phyloP scores from a whole-genome alignment of 1,140 invertebrate genomes.

The Drosophila nebulosa region DNA sequence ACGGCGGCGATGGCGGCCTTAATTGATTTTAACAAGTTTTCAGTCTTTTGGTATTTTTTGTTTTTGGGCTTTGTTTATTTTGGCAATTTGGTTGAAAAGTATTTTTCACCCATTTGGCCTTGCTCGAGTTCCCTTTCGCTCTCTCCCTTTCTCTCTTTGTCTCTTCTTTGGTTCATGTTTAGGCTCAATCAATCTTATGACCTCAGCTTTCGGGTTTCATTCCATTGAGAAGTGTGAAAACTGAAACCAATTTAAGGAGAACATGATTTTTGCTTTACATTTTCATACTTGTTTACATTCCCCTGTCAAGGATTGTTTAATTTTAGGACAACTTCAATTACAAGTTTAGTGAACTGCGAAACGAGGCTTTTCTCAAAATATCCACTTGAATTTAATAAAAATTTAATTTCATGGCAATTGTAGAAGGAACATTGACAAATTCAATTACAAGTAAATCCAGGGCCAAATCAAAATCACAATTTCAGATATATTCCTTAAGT shows the following conservation, averaged over 20 bases:
- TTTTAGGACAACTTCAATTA: constrained; percentile 43
- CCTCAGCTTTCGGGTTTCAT: constrained; percentile 27
- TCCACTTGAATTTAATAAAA: constrained; percentile 21
- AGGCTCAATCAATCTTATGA: constrained; percentile 59
- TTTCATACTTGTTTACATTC: constrained; percentile 30
- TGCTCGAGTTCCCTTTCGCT: constrained; percentile 1
- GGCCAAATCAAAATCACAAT: constrained; percentile 8
- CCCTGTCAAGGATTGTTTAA: constrained; percentile 6
- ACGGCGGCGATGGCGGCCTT: constrained; percentile 27
- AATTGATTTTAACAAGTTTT: constrained; percentile 68
- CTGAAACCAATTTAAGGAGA: constrained; percentile 58
- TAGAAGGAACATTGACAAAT: constrained; percentile 22
- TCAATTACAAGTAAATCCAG: constrained; percentile 36
- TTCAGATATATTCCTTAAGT: constrained; percentile 3
- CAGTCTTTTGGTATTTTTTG: not conserved
- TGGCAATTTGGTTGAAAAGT: constrained; percentile 34
- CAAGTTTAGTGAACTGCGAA: constrained; percentile 3
- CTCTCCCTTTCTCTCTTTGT: constrained; percentile 1
- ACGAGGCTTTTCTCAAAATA: not conserved
- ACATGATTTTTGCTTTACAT: constrained; percentile 52
- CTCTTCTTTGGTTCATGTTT: constrained; percentile 12
- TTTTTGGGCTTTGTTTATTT: constrained; percentile 24
- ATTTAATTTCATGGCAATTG: constrained; percentile 5
- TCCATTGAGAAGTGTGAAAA: constrained; percentile 52
- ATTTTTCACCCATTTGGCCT: constrained; percentile 33